Conservation (phyloP, 2,113 vertebrate genomes). For the Eptatretus burgeri region DNA sequence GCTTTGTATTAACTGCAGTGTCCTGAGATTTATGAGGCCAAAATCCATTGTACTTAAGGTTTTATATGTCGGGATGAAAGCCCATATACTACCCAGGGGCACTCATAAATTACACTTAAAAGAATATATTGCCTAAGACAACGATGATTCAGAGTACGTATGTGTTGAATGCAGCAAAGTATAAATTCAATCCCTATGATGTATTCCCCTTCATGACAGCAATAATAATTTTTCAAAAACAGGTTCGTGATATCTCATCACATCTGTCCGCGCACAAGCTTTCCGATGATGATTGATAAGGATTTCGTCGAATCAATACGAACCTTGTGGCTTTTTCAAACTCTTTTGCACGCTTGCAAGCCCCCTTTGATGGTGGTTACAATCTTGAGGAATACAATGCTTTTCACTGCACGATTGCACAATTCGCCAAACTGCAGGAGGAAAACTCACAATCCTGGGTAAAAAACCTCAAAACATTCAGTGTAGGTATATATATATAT, state of each 20-base stretch:
- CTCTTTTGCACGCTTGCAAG: too few species aligned
- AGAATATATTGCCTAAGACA: slow-evolving; percentile 6
- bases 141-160: slow-evolving; percentile 5
- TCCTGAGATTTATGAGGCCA: background rate
- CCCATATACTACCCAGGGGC: slow-evolving; percentile 3
- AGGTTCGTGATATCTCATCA: slow-evolving; percentile 4
- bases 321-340: background rate
- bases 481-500: too few species aligned
- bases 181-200: slow-evolving; percentile 5
- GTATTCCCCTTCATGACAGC: slow-evolving; percentile 1
- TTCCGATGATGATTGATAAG: slow-evolving; percentile 6
- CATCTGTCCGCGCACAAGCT: background rate
- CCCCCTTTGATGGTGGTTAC: too few species aligned
- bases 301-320: slow-evolving; percentile 5
- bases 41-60: slow-evolving; percentile 5
- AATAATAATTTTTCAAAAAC: slow-evolving; percentile 4
- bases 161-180: slow-evolving; percentile 6
- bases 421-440: too few species aligned
- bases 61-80: slow-evolving; percentile 4
- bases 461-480: too few species aligned
- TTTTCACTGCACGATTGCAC: too few species aligned
- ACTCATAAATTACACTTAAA: slow-evolving; percentile 7
- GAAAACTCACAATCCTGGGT: too few species aligned
- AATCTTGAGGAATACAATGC: too few species aligned
- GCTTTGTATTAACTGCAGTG: slow-evolving; percentile 1